These are phyloP conservation scores for Lamprotornis superbus DNA, from an alignment of 2,113 vertebrate genomes.

Conservation along the genomic window DNA sequence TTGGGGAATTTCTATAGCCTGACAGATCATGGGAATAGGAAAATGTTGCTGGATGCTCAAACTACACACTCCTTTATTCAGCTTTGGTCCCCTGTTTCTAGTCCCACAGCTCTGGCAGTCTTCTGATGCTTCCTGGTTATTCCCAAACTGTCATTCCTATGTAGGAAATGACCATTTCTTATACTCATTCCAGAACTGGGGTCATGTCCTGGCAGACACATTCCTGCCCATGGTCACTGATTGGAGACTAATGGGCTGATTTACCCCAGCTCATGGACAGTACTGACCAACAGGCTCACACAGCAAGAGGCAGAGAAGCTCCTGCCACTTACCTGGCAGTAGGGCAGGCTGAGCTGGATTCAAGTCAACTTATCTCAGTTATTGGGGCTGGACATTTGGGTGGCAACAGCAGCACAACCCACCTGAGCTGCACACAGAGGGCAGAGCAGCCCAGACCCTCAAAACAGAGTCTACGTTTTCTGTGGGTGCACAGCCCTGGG, in stretches of 20 bases:
- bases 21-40: slow-evolving; percentile 31
- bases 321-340: background rate
- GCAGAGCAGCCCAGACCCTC: background rate
- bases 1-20: slow-evolving; percentile 30
- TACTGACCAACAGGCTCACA: background rate
- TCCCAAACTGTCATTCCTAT: background rate
- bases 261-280: background rate
- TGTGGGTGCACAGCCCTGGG: background rate
- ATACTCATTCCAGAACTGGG: background rate
- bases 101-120: background rate
- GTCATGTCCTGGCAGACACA: background rate
- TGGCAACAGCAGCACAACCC: background rate
- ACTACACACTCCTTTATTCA: background rate
- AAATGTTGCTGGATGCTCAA: background rate
- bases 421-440: background rate
- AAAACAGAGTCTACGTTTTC: background rate
- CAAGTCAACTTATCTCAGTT: background rate
- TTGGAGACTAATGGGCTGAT: background rate
- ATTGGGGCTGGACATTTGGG: background rate
- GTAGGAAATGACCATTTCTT: background rate
- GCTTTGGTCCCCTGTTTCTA: background rate
- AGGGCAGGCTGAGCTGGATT: background rate
- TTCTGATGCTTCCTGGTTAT: background rate
- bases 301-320: background rate
- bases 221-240: background rate